phyloP scores from a whole-genome alignment of 2,888 invertebrate species.

The Aplocera efformata region DNA sequence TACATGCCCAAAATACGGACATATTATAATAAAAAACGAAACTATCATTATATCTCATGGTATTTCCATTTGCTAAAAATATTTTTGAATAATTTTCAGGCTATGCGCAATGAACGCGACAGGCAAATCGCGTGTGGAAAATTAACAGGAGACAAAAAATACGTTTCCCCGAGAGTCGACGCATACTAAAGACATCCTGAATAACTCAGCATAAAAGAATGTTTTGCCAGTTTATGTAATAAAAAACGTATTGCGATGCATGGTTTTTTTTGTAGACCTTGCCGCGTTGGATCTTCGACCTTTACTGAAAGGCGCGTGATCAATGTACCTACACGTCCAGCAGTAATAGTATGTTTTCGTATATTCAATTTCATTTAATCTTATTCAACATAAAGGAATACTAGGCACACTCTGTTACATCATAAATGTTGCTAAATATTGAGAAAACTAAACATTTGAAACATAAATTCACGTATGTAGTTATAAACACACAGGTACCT shows the following conservation, averaged over 20 bases:
- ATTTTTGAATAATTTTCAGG: constrained; percentile 26
- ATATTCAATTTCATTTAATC: too few species aligned
- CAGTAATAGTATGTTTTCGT: too few species aligned
- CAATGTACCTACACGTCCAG: constrained; percentile 27
- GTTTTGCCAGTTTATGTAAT: constrained; percentile 5
- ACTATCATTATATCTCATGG: too few species aligned
- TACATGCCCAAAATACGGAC: too few species aligned
- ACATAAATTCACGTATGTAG: too few species aligned
- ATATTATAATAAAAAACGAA: too few species aligned
- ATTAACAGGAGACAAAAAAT: constrained; percentile 75
- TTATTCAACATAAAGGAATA: too few species aligned
- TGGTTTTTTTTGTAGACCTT: constrained; percentile 38
- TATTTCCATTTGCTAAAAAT: not conserved
- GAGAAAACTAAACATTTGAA: too few species aligned
- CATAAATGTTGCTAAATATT: too few species aligned
- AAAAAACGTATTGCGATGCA: constrained; percentile 28
- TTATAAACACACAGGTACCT: too few species aligned
- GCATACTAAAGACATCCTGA: constrained; percentile 50
- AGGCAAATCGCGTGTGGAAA: constrained; percentile 82
- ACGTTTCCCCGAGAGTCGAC: constrained; percentile 78
- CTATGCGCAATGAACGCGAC: constrained; percentile 72
- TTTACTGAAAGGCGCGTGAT: constrained; percentile 38
- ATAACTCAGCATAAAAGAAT: not conserved
- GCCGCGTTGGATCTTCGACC: constrained; percentile 33
- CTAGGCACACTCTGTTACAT: too few species aligned